A percentile compares a stretch with the other conserved stretches of the same genome.
Conservation (phyloP, 1,140 invertebrate species). For the Adoxophyes honmai region DNA sequence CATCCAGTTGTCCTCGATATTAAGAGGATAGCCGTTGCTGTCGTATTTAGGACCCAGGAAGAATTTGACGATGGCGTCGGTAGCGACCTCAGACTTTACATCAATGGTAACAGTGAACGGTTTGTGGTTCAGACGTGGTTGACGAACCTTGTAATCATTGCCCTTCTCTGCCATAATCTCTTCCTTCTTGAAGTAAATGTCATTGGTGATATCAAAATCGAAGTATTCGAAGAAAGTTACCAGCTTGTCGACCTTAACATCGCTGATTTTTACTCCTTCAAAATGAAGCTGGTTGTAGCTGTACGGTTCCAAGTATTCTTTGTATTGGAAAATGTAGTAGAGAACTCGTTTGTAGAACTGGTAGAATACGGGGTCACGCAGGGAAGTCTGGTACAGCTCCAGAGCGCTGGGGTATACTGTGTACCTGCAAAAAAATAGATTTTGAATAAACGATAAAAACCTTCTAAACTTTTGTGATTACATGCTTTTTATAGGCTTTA, state of each 20-base stretch:
- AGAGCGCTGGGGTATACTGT: conserved; percentile 70
- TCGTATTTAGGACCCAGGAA: conserved; percentile 80
- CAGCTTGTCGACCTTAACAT: conserved; percentile 75
- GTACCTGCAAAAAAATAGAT: conserved; percentile 56
- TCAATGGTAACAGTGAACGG: conserved; percentile 80
- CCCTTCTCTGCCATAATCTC: conserved; percentile 36
- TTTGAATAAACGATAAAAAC: too few relatives aligned
- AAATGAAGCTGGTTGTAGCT: conserved; percentile 76
- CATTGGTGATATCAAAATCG: conserved; percentile 74
- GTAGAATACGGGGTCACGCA: conserved; percentile 83
- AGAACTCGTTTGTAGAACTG: conserved; percentile 80
- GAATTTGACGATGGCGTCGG: conserved; percentile 78
- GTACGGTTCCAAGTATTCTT: conserved; percentile 78
- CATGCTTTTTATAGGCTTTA: too few relatives aligned
- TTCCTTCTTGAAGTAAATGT: conserved; percentile 43
- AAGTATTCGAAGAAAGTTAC: conserved; percentile 78
- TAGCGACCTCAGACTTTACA: conserved; percentile 77
- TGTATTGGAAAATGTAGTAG: conserved; percentile 77
- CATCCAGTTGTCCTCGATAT: conserved; percentile 77
- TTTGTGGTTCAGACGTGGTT: conserved; percentile 80
- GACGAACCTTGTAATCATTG: conserved; percentile 70
- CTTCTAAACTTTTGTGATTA: too few relatives aligned
- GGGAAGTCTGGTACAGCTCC: conserved; percentile 78
- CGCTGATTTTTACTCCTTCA: conserved; percentile 77
- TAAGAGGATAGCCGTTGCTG: conserved; percentile 75